These are phyloP conservation scores for Latrodectus hesperus DNA, from an alignment of 2,888 invertebrate genomes.

Conservation along the genomic window DNA sequence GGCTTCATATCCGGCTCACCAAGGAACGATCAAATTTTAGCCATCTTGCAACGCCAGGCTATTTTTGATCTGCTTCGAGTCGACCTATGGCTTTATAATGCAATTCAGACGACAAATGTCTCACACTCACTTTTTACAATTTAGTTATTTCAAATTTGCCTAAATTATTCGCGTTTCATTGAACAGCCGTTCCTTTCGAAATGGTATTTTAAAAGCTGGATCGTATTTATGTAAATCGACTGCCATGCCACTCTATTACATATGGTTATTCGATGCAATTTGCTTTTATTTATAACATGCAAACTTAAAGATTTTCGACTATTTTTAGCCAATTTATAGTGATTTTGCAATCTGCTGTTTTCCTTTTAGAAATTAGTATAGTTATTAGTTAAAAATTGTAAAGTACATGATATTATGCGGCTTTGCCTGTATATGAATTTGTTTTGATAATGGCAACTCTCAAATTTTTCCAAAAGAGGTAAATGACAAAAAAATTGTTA, in stretches of 20 bases:
- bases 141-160: background rate
- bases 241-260: background rate
- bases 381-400: too few species aligned
- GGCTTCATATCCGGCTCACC: background rate
- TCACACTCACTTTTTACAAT: too few species aligned
- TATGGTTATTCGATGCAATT: background rate
- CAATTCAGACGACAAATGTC: background rate
- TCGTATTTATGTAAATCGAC: background rate
- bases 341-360: too few species aligned
- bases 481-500: too few species aligned
- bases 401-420: too few species aligned
- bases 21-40: background rate
- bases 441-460: too few species aligned
- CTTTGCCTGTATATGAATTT: too few species aligned
- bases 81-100: background rate
- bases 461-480: too few species aligned
- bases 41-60: background rate
- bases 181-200: background rate
- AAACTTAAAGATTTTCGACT: too few species aligned
- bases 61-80: background rate
- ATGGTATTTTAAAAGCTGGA: background rate
- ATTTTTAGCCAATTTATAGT: too few species aligned
- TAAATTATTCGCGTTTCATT: background rate
- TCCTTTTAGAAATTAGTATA: too few species aligned
- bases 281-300: background rate